Base-by-base conservation (phyloP, 2,113 vertebrate genomes). In the Pongo abelii region DNA sequence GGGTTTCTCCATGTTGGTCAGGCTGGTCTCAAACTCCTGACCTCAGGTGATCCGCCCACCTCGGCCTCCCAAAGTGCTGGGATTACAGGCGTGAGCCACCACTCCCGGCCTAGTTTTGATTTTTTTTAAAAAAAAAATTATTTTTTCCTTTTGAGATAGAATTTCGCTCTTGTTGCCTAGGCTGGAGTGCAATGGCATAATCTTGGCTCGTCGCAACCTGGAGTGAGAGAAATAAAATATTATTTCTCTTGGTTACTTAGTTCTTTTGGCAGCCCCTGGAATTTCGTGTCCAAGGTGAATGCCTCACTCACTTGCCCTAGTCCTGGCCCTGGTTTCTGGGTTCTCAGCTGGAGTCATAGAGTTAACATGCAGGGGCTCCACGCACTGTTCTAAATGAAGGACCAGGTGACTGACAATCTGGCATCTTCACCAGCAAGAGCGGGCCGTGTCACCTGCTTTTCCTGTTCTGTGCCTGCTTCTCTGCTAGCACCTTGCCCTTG, bases 401-500 rank as follows among this genome's bases (percentile, higher is more conserved):
- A 48, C 79, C 59, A 38, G 0, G 27, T 35, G 64, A 30, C 23
- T 6, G 7, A 17, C 3, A 18, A 9, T 3, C 80, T 38, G 52
- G n/a, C 46, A 46, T 30, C 55, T 64, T 95, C n/a, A 27, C 78
- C 70, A 64, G 16, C 27, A 30, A 74, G 72, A 32, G 12, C 2
- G 0, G 25, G n/a, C 14, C n/a, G 77, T 25, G 30, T 25, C 2
- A 0, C 43, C 22, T 20, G 5, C 22, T 5, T 46, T 13, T 20
- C 20, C 55, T 6, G 80, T 38, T 52, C 14, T 40, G 17, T 17
- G 1, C 9, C 30, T 43, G 55, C 35, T 50, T 81, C 80, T 95
- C 57, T 6, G 6, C 48, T 69, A 17, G 59, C 22, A 9, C 84
- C 30, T 43, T 13, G 18, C 27, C 22, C 18, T 43, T 4, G 6